Base-by-base conservation (phyloP, 2,797 vertebrate genomes). In the Pyrocephalus nanus region DNA sequence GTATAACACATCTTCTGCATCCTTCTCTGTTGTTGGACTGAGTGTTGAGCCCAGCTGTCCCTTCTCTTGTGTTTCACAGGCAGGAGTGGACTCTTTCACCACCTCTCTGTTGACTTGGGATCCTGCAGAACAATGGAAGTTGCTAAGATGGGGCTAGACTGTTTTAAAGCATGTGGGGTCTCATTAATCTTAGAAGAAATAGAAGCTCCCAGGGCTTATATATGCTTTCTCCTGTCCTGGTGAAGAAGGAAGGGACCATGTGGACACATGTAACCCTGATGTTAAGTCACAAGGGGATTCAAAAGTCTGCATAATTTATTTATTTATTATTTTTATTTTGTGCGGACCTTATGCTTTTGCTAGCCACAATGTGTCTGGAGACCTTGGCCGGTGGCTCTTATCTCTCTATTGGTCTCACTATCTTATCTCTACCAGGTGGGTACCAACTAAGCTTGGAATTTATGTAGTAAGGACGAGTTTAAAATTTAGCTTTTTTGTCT, bases 1-100 rank as follows among this genome's bases (percentile, higher is more conserved):
- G 38, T 5, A 15, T 42, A 50, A 26, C 3, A 0, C 0, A 0
- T 26, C 36, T 34, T 88, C 65, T 55, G 82, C 1, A 0, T 57
- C 70, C 50, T 64, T 67, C 26, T 48, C 23, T 25, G 7, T 55
- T 25, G 27, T 3, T n/a, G 43, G 60, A 29, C 25, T 13, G 27
- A 30, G 50, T 5, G 1, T 12, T 2, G n/a, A 57, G 70, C 30
- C 20, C 34, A 23, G 20, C 61, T 4, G 3, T 55, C 21, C 57
- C 29, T 16, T 40, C 47, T 45, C 45, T 30, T 15, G 32, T 5
- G 4, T 85, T 81, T 69, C 38, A 30, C 60, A 81, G 55, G 30
- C n/a, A 85, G 30, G 16, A 43, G 19, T 1, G 4, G 36, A 27
- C 61, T 85, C 47, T 54, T n/a, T 43, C 16, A 18, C 27, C 0